Evolutionary conservation across 2,888 invertebrate genomes (phyloP).

Genomic region (Idaea biselata): DNA sequence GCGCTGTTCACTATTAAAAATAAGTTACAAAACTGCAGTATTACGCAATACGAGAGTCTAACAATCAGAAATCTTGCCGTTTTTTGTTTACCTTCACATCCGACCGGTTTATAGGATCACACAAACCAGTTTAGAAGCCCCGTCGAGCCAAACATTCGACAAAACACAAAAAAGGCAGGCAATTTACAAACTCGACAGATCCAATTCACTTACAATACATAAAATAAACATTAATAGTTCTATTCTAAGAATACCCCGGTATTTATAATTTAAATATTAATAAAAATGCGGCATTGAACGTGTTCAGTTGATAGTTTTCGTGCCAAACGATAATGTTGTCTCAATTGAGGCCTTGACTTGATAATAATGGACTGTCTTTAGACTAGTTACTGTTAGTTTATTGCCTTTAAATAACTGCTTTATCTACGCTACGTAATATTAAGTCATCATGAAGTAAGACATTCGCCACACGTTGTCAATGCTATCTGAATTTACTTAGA

Average conservation of each 20-base stretch:
- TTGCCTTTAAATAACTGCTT: not conserved
- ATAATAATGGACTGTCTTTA: conserved; percentile 16
- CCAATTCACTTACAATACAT: conserved; percentile 7
- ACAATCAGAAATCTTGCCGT: conserved; percentile 34
- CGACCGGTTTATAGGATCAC: conserved; percentile 54
- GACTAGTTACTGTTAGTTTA: conserved; percentile 2
- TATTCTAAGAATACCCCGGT: conserved; percentile 12
- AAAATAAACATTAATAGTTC: not conserved
- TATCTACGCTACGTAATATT: conserved; percentile 44
- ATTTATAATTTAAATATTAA: conserved; percentile 11
- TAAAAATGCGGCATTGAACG: conserved; percentile 6
- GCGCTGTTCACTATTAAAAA: no score
- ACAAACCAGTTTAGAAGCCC: conserved; percentile 48
- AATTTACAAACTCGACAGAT: conserved; percentile 11
- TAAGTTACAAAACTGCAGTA: not conserved
- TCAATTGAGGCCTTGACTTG: conserved; percentile 46
- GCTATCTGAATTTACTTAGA: conserved; percentile 31
- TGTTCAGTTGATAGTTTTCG: conserved; percentile 32
- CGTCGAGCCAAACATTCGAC: not conserved
- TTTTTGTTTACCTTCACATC: conserved; percentile 61
- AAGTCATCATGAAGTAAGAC: conserved; percentile 40
- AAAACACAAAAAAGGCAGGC: conserved; percentile 14
- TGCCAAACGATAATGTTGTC: conserved; percentile 38
- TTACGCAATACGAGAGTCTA: conserved; percentile 12
- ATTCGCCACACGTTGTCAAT: conserved; percentile 43